Conservation (phyloP, 2,888 invertebrate species). For the Odontothrips loti region DNA sequence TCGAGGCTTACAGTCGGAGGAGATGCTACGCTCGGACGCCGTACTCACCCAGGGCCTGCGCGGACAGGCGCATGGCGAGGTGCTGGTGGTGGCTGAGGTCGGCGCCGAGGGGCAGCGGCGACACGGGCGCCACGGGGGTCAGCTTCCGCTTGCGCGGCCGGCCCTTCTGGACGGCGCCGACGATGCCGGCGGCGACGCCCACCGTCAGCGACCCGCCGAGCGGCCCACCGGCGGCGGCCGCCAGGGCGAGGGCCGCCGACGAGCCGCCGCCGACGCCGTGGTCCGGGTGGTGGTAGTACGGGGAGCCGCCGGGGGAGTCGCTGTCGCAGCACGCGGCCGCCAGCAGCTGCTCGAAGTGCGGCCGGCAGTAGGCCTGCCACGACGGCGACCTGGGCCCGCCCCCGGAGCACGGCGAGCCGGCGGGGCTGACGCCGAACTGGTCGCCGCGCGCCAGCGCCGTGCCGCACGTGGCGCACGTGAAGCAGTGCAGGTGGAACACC, state of each 20-base stretch:
- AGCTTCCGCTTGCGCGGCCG: slow-evolving; percentile 74
- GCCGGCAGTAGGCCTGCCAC: slow-evolving; percentile 51
- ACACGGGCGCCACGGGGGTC: slow-evolving; percentile 18
- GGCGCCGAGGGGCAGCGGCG: slow-evolving; percentile 18
- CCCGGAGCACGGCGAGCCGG: background rate
- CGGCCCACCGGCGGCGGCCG: slow-evolving; percentile 35
- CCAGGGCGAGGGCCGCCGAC: slow-evolving; percentile 40
- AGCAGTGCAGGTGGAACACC: slow-evolving; percentile 86
- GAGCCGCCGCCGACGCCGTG: slow-evolving; percentile 56
- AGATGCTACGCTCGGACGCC: too few species aligned
- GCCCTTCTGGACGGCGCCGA: slow-evolving; percentile 62
- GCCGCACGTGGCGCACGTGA: slow-evolving; percentile 81
- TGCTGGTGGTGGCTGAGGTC: slow-evolving; percentile 33
- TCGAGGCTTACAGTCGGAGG: too few species aligned
- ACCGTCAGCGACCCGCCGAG: slow-evolving; percentile 55
- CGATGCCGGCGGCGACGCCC: slow-evolving; percentile 41
- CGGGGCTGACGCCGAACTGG: slow-evolving; percentile 18
- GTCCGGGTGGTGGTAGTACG: slow-evolving; percentile 44
- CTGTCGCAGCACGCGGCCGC: slow-evolving; percentile 30
- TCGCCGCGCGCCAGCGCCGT: slow-evolving; percentile 61
- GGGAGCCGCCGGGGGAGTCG: slow-evolving; percentile 30
- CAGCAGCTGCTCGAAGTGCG: slow-evolving; percentile 63
- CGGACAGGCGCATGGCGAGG: slow-evolving; percentile 42
- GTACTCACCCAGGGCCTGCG: slow-evolving; percentile 14
- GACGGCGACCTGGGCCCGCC: background rate